Conservation (phyloP, 1,140 invertebrate species). For the Acromyrmex heyeri region DNA sequence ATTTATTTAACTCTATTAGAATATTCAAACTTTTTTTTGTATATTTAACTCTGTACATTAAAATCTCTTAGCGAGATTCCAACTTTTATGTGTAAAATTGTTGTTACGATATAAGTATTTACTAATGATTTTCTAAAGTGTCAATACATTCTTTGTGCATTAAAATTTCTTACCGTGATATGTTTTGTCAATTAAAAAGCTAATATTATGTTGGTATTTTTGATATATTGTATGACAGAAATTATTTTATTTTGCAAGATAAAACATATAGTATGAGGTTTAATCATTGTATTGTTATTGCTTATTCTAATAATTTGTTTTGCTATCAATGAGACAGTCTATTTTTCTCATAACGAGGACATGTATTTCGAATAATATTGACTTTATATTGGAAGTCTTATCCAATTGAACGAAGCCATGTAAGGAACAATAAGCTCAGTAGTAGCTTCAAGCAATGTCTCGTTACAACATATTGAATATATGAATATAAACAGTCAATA, state of each 20-base stretch:
- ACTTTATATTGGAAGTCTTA: conserved; percentile 46
- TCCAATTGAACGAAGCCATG: conserved; percentile 78
- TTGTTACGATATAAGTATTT: too few relatives aligned
- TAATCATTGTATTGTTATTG: neutral
- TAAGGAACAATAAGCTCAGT: conserved; percentile 76
- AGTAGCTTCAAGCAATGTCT: conserved; percentile 75
- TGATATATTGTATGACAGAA: neutral
- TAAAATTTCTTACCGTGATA: neutral
- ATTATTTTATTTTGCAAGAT: neutral
- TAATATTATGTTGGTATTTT: neutral
- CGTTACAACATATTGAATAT: conserved; percentile 76
- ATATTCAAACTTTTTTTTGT: neutral
- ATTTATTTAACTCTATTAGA: neutral
- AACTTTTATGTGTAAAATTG: too few relatives aligned
- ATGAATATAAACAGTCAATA: conserved; percentile 7
- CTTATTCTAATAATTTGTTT: neutral
- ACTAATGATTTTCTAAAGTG: too few relatives aligned
- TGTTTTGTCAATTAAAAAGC: neutral
- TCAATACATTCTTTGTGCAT: neutral
- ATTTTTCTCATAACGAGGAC: neutral
- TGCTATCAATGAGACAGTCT: neutral
- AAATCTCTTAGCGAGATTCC: neutral
- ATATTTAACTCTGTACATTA: neutral
- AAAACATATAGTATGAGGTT: neutral
- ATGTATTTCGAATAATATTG: neutral